Conservation (phyloP, 2,797 vertebrate genomes). For the Thunnus albacares region DNA sequence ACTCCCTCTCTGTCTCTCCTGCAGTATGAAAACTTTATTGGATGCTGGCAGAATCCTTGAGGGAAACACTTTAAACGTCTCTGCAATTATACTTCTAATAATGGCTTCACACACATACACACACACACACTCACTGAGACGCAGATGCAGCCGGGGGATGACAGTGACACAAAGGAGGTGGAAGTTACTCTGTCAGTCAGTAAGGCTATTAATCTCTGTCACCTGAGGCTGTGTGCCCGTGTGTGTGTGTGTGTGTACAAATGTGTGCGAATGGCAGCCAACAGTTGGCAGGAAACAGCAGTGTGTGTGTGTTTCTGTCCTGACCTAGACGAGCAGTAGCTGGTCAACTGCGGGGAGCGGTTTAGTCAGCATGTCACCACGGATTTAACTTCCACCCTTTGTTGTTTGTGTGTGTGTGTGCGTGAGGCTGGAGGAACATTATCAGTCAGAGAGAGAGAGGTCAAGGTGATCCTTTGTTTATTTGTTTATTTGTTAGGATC, state of each 20-base stretch:
- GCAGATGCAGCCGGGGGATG: conserved; percentile 48
- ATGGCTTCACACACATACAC: conserved; percentile 77
- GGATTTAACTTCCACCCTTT: conserved; percentile 37
- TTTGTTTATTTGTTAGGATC: no score
- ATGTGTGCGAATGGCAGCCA: conserved; percentile 6
- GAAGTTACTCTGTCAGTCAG: conserved; percentile 78
- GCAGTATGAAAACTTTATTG: conserved; percentile 95
- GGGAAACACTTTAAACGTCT: conserved; percentile 97
- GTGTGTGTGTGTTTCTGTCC: conserved; percentile 33
- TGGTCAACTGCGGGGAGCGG: conserved; percentile 37
- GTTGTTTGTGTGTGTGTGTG: not conserved
- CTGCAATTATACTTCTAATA: conserved; percentile 99
- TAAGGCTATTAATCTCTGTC: conserved; percentile 81
- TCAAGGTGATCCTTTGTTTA: conserved; percentile 11
- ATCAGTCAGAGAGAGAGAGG: not conserved
- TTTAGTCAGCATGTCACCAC: conserved; percentile 46
- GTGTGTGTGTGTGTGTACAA: conserved; percentile 1
- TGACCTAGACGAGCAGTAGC: conserved; percentile 38
- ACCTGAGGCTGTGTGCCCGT: conserved; percentile 63
- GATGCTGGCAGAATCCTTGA: conserved; percentile 94
- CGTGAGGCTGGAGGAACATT: not conserved
- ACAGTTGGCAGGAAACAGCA: conserved; percentile 42
- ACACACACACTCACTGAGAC: conserved; percentile 28
- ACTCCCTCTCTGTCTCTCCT: conserved; percentile 52
- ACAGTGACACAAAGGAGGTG: conserved; percentile 78